A percentile compares a stretch with the other conserved stretches of the same genome.
Conservation (phyloP, 2,888 invertebrate species). For the Phytoseiulus persimilis region DNA sequence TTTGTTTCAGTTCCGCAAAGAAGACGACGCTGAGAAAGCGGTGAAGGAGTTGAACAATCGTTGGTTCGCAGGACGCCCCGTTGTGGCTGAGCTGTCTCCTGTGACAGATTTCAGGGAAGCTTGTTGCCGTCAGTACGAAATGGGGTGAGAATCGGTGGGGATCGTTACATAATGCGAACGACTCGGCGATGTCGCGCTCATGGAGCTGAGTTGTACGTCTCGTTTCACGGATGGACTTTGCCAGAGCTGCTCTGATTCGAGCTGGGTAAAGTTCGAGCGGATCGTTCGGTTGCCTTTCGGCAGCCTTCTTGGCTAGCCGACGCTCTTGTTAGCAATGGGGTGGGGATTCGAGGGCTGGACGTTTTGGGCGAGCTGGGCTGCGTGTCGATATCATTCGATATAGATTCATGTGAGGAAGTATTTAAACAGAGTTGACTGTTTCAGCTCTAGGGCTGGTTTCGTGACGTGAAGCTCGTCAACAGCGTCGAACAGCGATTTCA, state of each 20-base stretch:
- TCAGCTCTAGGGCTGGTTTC: slow-evolving; percentile 5
- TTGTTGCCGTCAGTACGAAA: slow-evolving; percentile 97
- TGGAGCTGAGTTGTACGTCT: background rate
- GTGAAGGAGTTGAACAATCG: slow-evolving; percentile 94
- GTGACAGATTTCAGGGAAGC: slow-evolving; percentile 99
- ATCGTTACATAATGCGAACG: background rate
- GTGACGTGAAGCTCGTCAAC: slow-evolving; percentile 5
- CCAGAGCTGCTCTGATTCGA: background rate
- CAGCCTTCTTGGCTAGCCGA: background rate
- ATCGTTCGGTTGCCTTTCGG: too few relatives aligned
- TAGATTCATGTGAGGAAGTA: background rate
- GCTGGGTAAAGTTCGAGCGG: too few relatives aligned
- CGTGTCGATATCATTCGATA: background rate
- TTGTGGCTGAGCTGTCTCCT: slow-evolving; percentile 94
- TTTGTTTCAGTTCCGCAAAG: slow-evolving; percentile 82
- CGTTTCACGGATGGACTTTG: background rate
- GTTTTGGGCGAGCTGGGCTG: background rate
- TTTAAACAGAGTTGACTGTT: slow-evolving; percentile 5
- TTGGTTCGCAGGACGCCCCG: slow-evolving; percentile 96
- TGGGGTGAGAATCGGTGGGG: slow-evolving; percentile 62
- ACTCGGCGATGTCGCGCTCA: background rate
- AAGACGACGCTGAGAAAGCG: slow-evolving; percentile 96
- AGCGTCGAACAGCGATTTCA: background rate
- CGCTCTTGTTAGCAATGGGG: background rate
- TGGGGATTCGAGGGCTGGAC: background rate